Conservation (phyloP, 37 sponge, comb jelly and placozoan species). For the Mnemiopsis leidyi region DNA sequence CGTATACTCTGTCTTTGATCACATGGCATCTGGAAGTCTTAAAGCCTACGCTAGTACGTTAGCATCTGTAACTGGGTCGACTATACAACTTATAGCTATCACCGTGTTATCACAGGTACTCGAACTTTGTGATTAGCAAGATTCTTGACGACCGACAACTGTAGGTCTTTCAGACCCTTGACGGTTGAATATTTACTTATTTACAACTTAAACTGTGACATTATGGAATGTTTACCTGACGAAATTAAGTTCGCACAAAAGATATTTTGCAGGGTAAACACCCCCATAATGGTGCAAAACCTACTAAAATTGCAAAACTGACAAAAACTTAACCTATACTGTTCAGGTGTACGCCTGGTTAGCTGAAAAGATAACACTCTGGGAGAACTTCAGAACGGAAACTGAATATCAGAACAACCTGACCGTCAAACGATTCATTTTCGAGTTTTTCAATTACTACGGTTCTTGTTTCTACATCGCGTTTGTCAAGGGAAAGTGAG, state of each 20-base stretch:
- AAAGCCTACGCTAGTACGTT: constrained; percentile 4
- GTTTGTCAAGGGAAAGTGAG: constrained; percentile 68
- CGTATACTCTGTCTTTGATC: background rate
- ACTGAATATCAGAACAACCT: constrained; percentile 93
- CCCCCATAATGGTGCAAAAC: too few species aligned
- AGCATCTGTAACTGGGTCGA: background rate
- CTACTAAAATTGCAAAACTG: too few species aligned
- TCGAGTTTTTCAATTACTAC: constrained; percentile 71
- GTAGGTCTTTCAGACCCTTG: too few species aligned
- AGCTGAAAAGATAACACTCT: constrained; percentile 75
- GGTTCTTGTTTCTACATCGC: constrained; percentile 72
- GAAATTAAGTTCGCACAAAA: too few species aligned
- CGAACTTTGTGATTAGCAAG: too few species aligned
- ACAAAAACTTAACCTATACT: too few species aligned
- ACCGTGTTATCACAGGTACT: background rate
- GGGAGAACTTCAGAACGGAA: constrained; percentile 84
- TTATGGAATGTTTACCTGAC: too few species aligned
- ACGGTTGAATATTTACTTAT: too few species aligned
- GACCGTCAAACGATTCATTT: constrained; percentile 82
- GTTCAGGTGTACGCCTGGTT: constrained; percentile 71
- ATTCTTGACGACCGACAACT: too few species aligned
- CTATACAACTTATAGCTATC: background rate
- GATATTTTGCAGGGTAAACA: too few species aligned
- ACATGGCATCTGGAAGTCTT: background rate
- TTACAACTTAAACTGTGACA: too few species aligned